Base-by-base conservation (phyloP, 2,888 invertebrate species). In the Andrena bucephala region DNA sequence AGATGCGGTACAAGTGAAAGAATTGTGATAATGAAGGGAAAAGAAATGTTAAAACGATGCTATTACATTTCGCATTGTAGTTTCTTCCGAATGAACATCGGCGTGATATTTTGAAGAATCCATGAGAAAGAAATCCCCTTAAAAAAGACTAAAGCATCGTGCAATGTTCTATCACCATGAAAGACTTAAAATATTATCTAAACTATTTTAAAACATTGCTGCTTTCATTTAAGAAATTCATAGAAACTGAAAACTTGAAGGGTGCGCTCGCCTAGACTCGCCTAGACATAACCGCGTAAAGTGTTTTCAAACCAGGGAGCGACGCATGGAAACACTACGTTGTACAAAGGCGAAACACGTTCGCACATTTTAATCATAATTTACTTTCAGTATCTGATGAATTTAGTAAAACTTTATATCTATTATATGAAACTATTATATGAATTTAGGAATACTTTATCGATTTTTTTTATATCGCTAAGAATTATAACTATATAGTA, bases 281-380 rank as follows among this genome's bases (percentile, higher is more conserved):
- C 20, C 20, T 20, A 20, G 20, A 20, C 20, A 20, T 20, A 20
- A 20, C 20, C 20, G 63, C n/a, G 13, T 29, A 24, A 5, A 33
- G 7, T 57, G 24, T 27, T 69, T 5, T 10, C n/a, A 13, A 62
- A 13, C 29, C 62, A 29, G 13, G 16, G 4, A 62, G 42, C 31
- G 8, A 31, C 48, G 54, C 13, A 59, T 50, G n/a, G 65, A 77
- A 42, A n/a, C 65, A 79, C 36, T 70, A 75, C 59, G 16, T 52
- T 60, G 8, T 66, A 66, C 59, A 70, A 77, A 65, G 16, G 50
- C 13, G 29, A 29, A 52, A 60, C 10, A 59, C 27, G n/a, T n/a
- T 57, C 63, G 24, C 13, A 20, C 20, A 16, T 33, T 16, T 60
- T 60, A 42, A 29, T 24, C 24, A 54, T 5, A 29, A 42, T 24